These are phyloP conservation scores for Drosophila borealis DNA, from an alignment of 2,888 invertebrate species.

Conservation along the genomic window DNA sequence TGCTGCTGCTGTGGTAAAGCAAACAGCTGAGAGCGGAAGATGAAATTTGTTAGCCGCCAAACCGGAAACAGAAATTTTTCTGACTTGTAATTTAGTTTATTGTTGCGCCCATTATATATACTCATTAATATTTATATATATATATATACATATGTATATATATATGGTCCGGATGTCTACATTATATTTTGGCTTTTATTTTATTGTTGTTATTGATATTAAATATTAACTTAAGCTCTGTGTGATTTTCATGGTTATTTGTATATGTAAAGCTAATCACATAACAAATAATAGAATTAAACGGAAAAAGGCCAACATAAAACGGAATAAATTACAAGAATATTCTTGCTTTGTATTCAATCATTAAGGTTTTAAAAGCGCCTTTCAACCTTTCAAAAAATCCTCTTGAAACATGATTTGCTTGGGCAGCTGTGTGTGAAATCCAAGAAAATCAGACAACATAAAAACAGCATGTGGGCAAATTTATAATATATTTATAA, in stretches of 20 bases:
- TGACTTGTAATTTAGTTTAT: slow-evolving; percentile 71
- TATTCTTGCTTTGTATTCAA: neutral
- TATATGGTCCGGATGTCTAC: slow-evolving; percentile 25
- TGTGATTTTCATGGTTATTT: neutral
- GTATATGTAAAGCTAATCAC: neutral
- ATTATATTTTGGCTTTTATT: slow-evolving; percentile 32
- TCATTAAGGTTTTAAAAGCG: neutral
- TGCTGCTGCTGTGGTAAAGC: slow-evolving; percentile 24
- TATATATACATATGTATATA: slow-evolving; percentile 28
- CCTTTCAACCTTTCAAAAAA: neutral
- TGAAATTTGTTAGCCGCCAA: slow-evolving; percentile 52
- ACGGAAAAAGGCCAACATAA: neutral
- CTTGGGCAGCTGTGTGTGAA: neutral
- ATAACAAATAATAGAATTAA: neutral
- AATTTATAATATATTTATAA: neutral
- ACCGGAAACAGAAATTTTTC: slow-evolving; percentile 68
- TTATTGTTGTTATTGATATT: slow-evolving; percentile 29
- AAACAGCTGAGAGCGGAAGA: slow-evolving; percentile 40
- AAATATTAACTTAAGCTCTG: slow-evolving; percentile 8
- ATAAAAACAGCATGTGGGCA: neutral
- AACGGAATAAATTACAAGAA: neutral
- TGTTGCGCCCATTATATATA: slow-evolving; percentile 46
- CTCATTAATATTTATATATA: slow-evolving; percentile 29
- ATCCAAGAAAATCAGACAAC: neutral
- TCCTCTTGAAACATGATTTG: neutral